Percentiles rank a stretch among this genome's conserved stretches.
Conservation (phyloP, 2,888 invertebrate genomes). For the Luperina nickerlii region DNA sequence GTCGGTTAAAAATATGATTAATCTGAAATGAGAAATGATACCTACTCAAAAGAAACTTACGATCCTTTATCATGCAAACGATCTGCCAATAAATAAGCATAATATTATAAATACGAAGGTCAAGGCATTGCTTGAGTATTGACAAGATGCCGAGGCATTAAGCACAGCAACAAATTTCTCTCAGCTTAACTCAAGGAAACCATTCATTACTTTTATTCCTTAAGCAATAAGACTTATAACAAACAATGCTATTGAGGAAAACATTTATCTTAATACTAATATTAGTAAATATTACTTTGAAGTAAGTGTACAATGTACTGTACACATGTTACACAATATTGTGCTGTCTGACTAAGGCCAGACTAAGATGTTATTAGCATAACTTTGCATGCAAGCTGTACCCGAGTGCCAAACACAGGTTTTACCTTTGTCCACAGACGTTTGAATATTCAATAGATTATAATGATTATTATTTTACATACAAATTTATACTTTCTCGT, state of each 20-base stretch:
- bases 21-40: slow-evolving; percentile 42
- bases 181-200: slow-evolving; percentile 20
- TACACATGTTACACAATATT: slow-evolving; percentile 58
- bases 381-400: slow-evolving; percentile 64
- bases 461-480: slow-evolving; percentile 57
- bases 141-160: slow-evolving; percentile 36
- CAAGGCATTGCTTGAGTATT: slow-evolving; percentile 41
- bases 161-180: slow-evolving; percentile 32
- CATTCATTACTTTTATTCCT: slow-evolving; percentile 18
- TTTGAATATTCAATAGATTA: slow-evolving; percentile 64
- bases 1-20: slow-evolving; percentile 14
- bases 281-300: slow-evolving; percentile 48
- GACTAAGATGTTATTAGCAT: slow-evolving; percentile 67
- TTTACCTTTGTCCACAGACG: slow-evolving; percentile 53
- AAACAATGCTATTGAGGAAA: slow-evolving; percentile 27
- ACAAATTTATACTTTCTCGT: slow-evolving; percentile 44
- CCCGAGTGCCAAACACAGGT: slow-evolving; percentile 61
- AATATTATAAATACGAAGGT: slow-evolving; percentile 43
- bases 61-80: slow-evolving; percentile 45
- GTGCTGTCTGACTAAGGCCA: slow-evolving; percentile 56
- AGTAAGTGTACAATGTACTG: slow-evolving; percentile 46
- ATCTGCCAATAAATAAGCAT: slow-evolving; percentile 46
- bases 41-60: slow-evolving; percentile 31
- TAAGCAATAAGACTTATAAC: slow-evolving; percentile 23
- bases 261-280: slow-evolving; percentile 42